Percentiles rank a stretch among this genome's conserved stretches.
Conservation (phyloP, 2,113 vertebrate species). For the Corythoichthys haematopterus region DNA sequence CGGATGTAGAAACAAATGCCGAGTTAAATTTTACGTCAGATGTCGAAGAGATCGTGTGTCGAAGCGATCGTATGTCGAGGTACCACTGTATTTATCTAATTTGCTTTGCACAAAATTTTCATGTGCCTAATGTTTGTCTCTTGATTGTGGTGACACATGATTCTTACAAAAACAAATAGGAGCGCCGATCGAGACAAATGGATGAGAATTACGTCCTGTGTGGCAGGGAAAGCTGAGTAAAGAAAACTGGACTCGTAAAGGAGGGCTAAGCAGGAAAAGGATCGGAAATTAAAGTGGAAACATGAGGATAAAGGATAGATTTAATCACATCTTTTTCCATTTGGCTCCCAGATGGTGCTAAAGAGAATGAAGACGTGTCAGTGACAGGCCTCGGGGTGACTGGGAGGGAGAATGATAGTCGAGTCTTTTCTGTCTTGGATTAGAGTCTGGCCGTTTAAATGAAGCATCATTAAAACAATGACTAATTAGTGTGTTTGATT, state of each 20-base stretch:
- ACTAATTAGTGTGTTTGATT: not conserved
- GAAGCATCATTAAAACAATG: not conserved
- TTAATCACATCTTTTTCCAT: conserved; percentile 49
- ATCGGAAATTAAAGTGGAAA: conserved; percentile 30
- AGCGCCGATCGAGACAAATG: conserved; percentile 8
- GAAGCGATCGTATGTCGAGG: too few species aligned
- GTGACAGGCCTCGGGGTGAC: conserved; percentile 22
- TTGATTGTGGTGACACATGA: not conserved
- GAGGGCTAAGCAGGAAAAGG: conserved; percentile 13
- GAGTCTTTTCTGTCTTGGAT: not conserved
- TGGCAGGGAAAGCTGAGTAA: conserved; percentile 28
- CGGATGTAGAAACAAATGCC: too few species aligned
- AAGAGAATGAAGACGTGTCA: conserved; percentile 17
- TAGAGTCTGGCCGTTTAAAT: not conserved
- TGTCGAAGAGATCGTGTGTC: too few species aligned
- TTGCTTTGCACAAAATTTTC: not conserved
- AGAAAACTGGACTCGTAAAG: conserved; percentile 4
- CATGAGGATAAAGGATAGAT: conserved; percentile 44
- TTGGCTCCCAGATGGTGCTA: conserved; percentile 43
- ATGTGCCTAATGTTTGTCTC: not conserved
- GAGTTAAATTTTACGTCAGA: too few species aligned
- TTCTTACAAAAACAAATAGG: conserved; percentile 15
- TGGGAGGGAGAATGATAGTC: conserved; percentile 9
- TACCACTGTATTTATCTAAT: too few species aligned
- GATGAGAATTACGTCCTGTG: too few species aligned